Base-by-base conservation (phyloP, 2,113 vertebrate genomes). In the Empidonax alnorum region DNA sequence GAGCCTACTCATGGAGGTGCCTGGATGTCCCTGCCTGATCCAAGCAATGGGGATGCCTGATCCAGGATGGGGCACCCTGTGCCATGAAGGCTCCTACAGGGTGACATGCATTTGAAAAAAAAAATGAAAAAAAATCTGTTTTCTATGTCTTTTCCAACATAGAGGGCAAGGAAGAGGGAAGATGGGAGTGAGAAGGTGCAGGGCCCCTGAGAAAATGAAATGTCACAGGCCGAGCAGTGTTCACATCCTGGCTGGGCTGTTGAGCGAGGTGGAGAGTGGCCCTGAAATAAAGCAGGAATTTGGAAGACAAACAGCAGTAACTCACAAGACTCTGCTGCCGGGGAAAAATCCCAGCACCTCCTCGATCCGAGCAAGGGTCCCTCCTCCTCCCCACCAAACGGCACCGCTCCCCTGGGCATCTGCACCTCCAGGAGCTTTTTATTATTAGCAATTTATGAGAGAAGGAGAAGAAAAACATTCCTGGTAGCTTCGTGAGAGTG, bases 291-390 rank as follows among this genome's bases (percentile, higher is more conserved):
- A 80, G n/a, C 83, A 90, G 82, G 50, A 39, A 46, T 69, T 50
- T 37, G 47, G 85, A 94, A 90, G 44, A 85, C 72, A 92, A 94
- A 93, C 68, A 81, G 61, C 90, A 90, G 72, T 89, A 92, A 84
- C 10, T 94, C 61, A 87, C 65, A 47, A 4, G 2, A 7, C 23
- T n/a, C 42, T 73, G 46, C 63, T 69, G 79, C 71, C 0, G 2
- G 56, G 65, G 85, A 94, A 73, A 37, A 79, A 90, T 76, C 47
- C 46, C 76, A 66, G 68, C 0, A 0, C 68, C 62, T 80, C 15
- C 61, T 46, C 56, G 80, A 75, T 69, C 33, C 0, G 0, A 16
- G 39, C 46, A 80, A 74, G 59, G 67, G 44, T 69, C 7, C 58
- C 39, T 83, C 37, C 42, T 87, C 46, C 42, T 83, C 37, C n/a